These are phyloP conservation scores for Maccullochella peelii DNA, from an alignment of 2,113 vertebrate genomes.

Conservation along the genomic window DNA sequence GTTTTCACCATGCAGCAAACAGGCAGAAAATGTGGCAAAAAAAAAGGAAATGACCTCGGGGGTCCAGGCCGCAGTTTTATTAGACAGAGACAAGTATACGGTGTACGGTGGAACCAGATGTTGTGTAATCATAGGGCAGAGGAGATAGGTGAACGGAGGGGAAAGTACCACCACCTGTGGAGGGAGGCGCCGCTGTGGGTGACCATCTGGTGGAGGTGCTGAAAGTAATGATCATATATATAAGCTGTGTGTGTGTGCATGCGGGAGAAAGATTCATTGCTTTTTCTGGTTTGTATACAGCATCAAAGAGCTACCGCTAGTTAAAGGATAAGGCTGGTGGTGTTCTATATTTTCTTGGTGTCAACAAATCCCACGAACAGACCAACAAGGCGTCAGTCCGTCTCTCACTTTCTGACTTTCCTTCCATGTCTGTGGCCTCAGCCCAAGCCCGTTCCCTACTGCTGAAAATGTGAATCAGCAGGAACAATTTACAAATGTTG, in stretches of 20 bases:
- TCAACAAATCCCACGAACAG: not conserved
- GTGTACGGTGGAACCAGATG: conserved; percentile 59
- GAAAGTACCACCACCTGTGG: conserved; percentile 56
- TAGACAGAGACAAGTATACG: conserved; percentile 27
- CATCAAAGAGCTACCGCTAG: not conserved
- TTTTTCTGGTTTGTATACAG: not conserved
- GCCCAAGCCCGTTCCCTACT: not conserved
- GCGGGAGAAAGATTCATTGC: not conserved
- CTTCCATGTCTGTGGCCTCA: not conserved
- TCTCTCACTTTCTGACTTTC: not conserved
- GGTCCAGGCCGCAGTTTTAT: conserved; percentile 41
- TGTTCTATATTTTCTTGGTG: not conserved
- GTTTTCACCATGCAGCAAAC: conserved; percentile 26
- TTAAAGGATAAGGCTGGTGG: not conserved
- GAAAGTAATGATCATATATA: conserved; percentile 20
- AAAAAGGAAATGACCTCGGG: conserved; percentile 38
- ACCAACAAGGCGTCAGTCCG: not conserved
- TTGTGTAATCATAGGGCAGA: conserved; percentile 52
- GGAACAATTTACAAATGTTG: not conserved
- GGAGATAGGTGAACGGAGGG: conserved; percentile 33
- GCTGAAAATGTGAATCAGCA: not conserved
- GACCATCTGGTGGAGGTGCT: conserved; percentile 56
- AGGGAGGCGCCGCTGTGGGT: conserved; percentile 33
- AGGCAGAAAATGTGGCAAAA: conserved; percentile 14
- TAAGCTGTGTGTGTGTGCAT: not conserved